Evolutionary conservation across 53 echinoderm and acorn worm species (phyloP).

Genomic region (Echinometra lucunter): DNA sequence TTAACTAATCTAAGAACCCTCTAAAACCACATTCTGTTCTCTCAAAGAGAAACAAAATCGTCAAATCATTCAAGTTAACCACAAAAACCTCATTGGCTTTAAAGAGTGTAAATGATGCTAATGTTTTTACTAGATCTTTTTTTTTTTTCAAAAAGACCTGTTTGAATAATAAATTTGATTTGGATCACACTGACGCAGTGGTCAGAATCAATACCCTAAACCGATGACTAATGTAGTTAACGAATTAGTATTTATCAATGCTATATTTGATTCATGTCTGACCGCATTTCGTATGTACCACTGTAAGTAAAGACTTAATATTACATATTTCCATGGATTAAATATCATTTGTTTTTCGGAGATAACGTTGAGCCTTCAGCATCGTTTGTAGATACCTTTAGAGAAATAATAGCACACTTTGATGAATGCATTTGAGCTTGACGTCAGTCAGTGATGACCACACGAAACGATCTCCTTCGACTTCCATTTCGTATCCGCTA

Average conservation of each 20-base stretch:
- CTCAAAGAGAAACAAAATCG: conserved; percentile 43
- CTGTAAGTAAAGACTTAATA: background rate
- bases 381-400: background rate
- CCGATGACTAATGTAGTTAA: background rate
- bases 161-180: background rate
- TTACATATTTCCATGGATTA: background rate
- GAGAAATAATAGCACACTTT: conserved; percentile 33
- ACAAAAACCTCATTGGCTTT: background rate
- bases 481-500: background rate
- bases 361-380: background rate
- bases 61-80: background rate
- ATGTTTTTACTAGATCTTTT: background rate
- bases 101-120: background rate
- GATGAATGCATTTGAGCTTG: conserved; percentile 8
- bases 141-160: background rate
- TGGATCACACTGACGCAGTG: background rate
- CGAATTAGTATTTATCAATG: background rate
- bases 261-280: background rate
- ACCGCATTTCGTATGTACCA: conserved; percentile 43
- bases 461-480: background rate
- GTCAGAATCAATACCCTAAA: background rate
- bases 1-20: conserved; percentile 32
- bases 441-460: background rate
- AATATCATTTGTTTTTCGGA: conserved; percentile 5
- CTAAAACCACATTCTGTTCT: conserved; percentile 44